Percentiles rank a stretch among this genome's conserved stretches.
These are phyloP conservation scores for Athripsodes cinereus DNA, from an alignment of 2,888 invertebrate genomes.

Conservation along the genomic window DNA sequence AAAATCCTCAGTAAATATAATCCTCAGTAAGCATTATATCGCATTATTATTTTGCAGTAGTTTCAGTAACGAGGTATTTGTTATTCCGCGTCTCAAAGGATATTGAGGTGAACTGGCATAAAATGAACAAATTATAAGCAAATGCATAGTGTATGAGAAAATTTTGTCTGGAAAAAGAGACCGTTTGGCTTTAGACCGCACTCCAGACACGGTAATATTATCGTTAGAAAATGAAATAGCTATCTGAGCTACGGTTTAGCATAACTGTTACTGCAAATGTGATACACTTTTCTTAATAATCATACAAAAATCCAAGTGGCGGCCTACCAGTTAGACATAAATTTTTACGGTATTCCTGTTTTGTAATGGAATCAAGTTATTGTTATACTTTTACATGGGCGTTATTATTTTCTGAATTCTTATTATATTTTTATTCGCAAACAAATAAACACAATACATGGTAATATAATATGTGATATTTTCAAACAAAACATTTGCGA, in stretches of 20 bases:
- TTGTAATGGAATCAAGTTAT: neutral
- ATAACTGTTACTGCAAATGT: constrained; percentile 7
- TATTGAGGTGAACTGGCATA: too few relatives aligned
- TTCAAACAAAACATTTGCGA: too few relatives aligned
- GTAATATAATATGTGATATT: too few relatives aligned
- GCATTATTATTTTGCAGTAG: too few relatives aligned
- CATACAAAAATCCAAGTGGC: neutral
- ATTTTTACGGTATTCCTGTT: neutral
- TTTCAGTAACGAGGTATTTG: too few relatives aligned
- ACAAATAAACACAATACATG: too few relatives aligned
- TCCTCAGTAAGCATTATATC: too few relatives aligned
- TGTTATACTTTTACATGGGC: neutral
- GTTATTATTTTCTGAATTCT: neutral
- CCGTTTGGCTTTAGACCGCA: constrained; percentile 4
- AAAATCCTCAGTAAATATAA: too few relatives aligned
- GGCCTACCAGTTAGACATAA: neutral
- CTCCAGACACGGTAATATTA: constrained; percentile 3
- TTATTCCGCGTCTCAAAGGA: too few relatives aligned
- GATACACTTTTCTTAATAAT: constrained; percentile 2
- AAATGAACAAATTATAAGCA: too few relatives aligned
- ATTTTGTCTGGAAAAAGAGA: neutral
- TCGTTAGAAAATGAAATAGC: constrained; percentile 3
- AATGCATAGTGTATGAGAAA: neutral
- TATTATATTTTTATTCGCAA: neutral
- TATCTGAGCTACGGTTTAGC: neutral